Evolutionary conservation across 2,797 vertebrate genomes (phyloP).

Genomic region (Poeciliopsis paucimaculata): DNA sequence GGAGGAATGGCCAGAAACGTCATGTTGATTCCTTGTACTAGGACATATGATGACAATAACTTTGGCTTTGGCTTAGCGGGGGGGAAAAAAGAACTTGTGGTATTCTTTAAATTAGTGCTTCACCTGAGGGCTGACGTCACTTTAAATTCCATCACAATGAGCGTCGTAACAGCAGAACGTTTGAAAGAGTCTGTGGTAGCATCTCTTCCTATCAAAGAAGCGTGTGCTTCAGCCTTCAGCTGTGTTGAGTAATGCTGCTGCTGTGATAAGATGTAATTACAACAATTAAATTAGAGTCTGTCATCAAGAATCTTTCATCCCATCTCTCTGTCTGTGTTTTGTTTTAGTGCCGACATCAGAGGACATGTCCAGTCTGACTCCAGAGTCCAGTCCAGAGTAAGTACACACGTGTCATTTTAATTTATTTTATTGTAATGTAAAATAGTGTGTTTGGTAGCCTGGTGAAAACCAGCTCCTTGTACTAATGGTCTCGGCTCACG

Average conservation of each 20-base stretch:
- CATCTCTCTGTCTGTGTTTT: not conserved
- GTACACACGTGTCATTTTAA: slow-evolving; percentile 48
- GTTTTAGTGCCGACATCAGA: slow-evolving; percentile 88
- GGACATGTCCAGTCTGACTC: slow-evolving; percentile 95
- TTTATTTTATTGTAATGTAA: not conserved
- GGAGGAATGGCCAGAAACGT: too few relatives aligned
- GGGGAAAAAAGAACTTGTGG: not conserved
- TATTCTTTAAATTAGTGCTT: not conserved
- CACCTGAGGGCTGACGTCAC: not conserved
- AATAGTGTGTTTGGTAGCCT: too few relatives aligned
- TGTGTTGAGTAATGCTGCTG: slow-evolving; percentile 28
- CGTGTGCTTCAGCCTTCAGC: slow-evolving; percentile 9
- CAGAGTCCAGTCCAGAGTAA: slow-evolving; percentile 94
- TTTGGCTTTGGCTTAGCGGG: too few relatives aligned
- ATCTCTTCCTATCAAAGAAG: not conserved
- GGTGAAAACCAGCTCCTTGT: not conserved
- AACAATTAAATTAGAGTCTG: slow-evolving; percentile 35
- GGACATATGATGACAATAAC: too few relatives aligned
- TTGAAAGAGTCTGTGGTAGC: not conserved
- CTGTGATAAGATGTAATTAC: slow-evolving; percentile 49
- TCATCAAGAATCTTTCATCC: slow-evolving; percentile 35
- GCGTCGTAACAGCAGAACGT: not conserved
- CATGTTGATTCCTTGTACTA: too few relatives aligned
- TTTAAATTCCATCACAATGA: not conserved
- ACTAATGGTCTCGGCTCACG: not conserved